Evolutionary conservation across 2,888 invertebrate genomes (phyloP).

Genomic region (Orthonychiurus folsomi): DNA sequence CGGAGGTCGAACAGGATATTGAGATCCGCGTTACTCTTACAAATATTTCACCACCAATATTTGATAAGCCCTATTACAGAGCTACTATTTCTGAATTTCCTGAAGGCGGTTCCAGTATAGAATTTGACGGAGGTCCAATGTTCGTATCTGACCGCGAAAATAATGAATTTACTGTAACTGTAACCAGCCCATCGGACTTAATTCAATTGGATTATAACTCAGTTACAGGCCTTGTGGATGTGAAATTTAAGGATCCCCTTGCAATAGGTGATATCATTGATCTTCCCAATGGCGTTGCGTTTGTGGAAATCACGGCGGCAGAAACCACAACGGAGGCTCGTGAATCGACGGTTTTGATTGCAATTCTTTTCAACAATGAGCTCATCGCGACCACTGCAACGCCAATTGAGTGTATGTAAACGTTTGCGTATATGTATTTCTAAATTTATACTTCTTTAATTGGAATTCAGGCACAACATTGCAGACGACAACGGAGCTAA

Average conservation of each 20-base stretch:
- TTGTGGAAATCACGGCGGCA: background rate
- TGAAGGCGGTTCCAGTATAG: background rate
- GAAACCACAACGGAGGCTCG: too few relatives aligned
- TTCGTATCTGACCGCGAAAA: background rate
- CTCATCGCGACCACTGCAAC: background rate
- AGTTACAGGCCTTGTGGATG: background rate
- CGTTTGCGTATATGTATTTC: too few relatives aligned
- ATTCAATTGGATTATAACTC: background rate
- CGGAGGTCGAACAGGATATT: background rate
- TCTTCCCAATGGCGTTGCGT: background rate
- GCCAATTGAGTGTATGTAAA: too few relatives aligned
- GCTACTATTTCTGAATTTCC: background rate
- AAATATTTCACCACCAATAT: background rate
- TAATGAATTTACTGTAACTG: background rate
- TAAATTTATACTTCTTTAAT: too few relatives aligned
- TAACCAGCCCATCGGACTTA: background rate
- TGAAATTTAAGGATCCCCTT: background rate
- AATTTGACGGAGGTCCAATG: background rate
- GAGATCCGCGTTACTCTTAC: background rate
- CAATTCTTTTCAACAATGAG: background rate
- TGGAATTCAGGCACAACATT: too few relatives aligned
- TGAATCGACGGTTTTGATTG: too few relatives aligned
- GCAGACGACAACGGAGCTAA: too few relatives aligned
- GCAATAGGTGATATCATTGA: background rate
- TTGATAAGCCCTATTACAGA: background rate